phyloP scores from a whole-genome alignment of 2,113 vertebrate genomes.

The Narcine bancroftii region DNA sequence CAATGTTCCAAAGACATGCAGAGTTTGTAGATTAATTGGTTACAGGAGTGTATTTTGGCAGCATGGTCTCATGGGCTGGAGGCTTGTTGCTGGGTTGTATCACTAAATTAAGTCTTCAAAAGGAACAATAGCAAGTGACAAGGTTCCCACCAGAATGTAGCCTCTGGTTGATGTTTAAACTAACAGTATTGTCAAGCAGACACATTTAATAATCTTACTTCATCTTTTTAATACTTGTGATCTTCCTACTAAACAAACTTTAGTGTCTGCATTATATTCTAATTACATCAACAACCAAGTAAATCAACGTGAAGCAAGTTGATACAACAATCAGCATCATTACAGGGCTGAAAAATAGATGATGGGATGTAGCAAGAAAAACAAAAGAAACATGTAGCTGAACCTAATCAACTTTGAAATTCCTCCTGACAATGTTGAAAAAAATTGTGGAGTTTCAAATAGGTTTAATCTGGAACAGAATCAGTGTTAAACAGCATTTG shows the following conservation, averaged over 20 bases:
- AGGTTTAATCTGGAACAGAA: too few relatives aligned
- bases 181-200: not conserved
- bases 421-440: too few relatives aligned
- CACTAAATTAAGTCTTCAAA: too few relatives aligned
- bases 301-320: not conserved
- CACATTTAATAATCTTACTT: not conserved
- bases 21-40: too few relatives aligned
- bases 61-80: too few relatives aligned
- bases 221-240: not conserved
- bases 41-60: too few relatives aligned
- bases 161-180: not conserved
- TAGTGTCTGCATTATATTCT: not conserved
- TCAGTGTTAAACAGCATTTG: too few relatives aligned
- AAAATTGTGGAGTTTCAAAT: too few relatives aligned
- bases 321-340: not conserved
- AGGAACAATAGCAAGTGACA: not conserved
- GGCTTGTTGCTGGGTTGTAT: too few relatives aligned
- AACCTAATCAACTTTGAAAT: not conserved
- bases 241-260: not conserved
- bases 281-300: not conserved
- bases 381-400: not conserved
- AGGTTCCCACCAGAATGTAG: not conserved
- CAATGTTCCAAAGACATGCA: too few relatives aligned
- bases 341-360: not conserved
- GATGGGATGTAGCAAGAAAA: not conserved